These are phyloP conservation scores for Eristalis arbustorum DNA, from an alignment of 2,888 invertebrate species.

Conservation along the genomic window DNA sequence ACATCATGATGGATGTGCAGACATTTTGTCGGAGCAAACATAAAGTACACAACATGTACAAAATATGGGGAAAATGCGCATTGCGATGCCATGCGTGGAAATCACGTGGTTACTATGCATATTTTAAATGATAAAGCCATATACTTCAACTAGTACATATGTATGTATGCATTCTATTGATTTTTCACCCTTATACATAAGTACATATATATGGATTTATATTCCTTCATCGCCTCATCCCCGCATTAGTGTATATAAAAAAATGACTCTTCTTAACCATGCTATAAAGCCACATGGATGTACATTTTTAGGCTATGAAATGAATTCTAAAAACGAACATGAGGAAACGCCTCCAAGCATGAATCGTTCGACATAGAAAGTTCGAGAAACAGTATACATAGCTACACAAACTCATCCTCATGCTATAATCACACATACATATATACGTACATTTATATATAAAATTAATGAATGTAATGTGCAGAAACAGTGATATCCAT, in stretches of 20 bases:
- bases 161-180: not conserved
- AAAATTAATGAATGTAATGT: not conserved
- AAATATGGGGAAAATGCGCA: slow-evolving; percentile 35
- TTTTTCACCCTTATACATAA: not conserved
- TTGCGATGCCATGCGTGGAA: slow-evolving; percentile 56
- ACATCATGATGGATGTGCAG: not conserved
- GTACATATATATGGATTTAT: too few species aligned
- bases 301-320: not conserved
- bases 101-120: slow-evolving; percentile 64
- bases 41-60: not conserved
- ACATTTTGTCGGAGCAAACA: not conserved
- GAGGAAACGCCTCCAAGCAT: slow-evolving; percentile 3
- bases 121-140: not conserved
- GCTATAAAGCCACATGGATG: slow-evolving; percentile 32
- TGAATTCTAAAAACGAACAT: not conserved
- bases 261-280: slow-evolving; percentile 12
- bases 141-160: not conserved
- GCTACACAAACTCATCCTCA: not conserved
- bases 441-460: too few species aligned
- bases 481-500: not conserved
- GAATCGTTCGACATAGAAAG: slow-evolving; percentile 9
- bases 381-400: slow-evolving; percentile 29
- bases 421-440: not conserved
- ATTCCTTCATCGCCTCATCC: not conserved
- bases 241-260: not conserved